A percentile compares a stretch with the other conserved stretches of the same genome.
Evolutionary conservation across 1,140 invertebrate genomes (phyloP).

Genomic region (Aphaenogaster rudis): DNA sequence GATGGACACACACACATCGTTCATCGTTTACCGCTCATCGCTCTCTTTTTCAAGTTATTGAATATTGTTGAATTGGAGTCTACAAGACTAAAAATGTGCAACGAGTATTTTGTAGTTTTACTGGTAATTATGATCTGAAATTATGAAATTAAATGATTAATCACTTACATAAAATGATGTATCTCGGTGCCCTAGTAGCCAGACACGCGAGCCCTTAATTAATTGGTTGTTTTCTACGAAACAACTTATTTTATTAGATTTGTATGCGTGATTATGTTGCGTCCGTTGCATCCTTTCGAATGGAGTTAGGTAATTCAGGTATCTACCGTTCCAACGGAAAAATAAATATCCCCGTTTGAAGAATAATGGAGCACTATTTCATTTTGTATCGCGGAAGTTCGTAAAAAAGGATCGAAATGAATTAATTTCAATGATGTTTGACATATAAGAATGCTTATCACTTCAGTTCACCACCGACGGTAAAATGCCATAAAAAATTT

Average conservation of each 20-base stretch:
- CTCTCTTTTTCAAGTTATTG: not conserved
- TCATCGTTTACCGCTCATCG: not conserved
- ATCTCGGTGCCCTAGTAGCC: not conserved
- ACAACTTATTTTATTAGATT: slow-evolving; percentile 2
- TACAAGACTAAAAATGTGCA: not conserved
- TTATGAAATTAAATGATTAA: slow-evolving; percentile 3
- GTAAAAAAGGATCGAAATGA: slow-evolving; percentile 21
- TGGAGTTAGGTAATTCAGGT: not conserved
- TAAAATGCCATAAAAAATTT: slow-evolving; percentile 75
- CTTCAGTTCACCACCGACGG: slow-evolving; percentile 75
- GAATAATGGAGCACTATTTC: not conserved
- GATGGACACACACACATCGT: too few relatives aligned
- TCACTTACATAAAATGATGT: not conserved
- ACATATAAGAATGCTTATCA: slow-evolving; percentile 43
- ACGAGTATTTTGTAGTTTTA: not conserved
- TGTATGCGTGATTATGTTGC: slow-evolving; percentile 2
- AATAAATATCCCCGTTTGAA: not conserved
- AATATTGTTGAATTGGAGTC: not conserved
- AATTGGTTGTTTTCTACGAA: slow-evolving; percentile 12
- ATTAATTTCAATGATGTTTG: slow-evolving; percentile 43
- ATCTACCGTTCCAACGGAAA: not conserved
- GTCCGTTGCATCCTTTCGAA: slow-evolving; percentile 5
- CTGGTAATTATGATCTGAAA: slow-evolving; percentile 9
- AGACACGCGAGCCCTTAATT: slow-evolving; percentile 27
- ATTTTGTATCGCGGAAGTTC: slow-evolving; percentile 27